A percentile compares a stretch with the other conserved stretches of the same genome.
Evolutionary conservation across 2,888 invertebrate genomes (phyloP).

Genomic region (Stenotaenia linearis): DNA sequence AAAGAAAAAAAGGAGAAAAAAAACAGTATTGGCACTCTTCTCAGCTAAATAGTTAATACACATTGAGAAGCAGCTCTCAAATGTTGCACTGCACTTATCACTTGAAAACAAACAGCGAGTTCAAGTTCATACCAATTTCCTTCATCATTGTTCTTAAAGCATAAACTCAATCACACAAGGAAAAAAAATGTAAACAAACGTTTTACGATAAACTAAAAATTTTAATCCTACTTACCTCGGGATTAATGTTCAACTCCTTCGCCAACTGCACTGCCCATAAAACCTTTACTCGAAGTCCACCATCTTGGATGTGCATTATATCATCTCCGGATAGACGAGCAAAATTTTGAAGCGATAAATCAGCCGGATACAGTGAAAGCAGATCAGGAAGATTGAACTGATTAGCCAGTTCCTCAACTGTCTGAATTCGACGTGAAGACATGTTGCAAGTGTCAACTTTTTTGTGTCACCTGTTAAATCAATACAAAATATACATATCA

Average conservation of each 20-base stretch:
- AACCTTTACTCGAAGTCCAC: constrained; percentile 23
- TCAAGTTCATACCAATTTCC: no score
- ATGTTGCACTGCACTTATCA: no score
- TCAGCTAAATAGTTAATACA: no score
- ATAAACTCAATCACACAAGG: no score
- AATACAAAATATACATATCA: no score
- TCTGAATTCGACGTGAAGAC: constrained; percentile 26
- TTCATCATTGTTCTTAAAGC: no score
- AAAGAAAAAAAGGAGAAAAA: no score
- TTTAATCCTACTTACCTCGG: background rate
- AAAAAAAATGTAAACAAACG: no score
- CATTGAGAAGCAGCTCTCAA: no score
- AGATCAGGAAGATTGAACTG: constrained; percentile 30
- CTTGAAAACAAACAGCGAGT: no score
- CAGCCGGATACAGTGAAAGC: constrained; percentile 34
- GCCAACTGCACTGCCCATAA: constrained; percentile 31
- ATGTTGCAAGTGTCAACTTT: background rate
- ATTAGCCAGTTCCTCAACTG: constrained; percentile 34
- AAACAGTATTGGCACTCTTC: no score
- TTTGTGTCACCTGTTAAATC: background rate
- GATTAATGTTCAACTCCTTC: constrained; percentile 27
- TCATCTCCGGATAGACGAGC: constrained; percentile 35
- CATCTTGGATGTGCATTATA: constrained; percentile 33
- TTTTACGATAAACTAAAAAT: background rate
- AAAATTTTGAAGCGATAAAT: constrained; percentile 36